Percentiles rank a stretch among this genome's conserved stretches.
phyloP scores from a whole-genome alignment of 2,888 invertebrate genomes.

The Caenorhabditis parvicauda region DNA sequence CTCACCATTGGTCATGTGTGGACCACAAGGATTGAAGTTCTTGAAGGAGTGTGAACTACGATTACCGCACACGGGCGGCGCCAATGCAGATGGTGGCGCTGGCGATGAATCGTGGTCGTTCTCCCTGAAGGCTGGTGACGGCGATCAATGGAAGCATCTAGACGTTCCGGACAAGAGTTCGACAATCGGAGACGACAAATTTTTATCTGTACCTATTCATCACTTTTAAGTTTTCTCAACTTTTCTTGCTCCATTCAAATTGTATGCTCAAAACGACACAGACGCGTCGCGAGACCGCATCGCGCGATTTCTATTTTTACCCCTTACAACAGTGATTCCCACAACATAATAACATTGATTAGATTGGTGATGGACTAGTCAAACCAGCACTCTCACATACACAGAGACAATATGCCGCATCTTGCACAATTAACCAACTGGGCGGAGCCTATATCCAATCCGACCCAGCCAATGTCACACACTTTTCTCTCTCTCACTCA shows the following conservation, averaged over 20 bases:
- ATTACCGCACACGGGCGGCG: constrained; percentile 73
- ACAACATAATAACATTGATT: too few species aligned
- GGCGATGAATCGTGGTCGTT: constrained; percentile 65
- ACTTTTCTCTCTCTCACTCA: too few species aligned
- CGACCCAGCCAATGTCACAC: too few species aligned
- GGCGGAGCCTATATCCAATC: too few species aligned
- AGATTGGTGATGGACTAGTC: too few species aligned
- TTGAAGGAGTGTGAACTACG: constrained; percentile 83
- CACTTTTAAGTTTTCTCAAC: constrained; percentile 27
- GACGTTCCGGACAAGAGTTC: constrained; percentile 34
- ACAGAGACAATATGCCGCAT: too few species aligned
- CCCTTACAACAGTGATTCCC: too few species aligned
- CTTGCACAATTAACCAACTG: too few species aligned
- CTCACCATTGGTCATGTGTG: constrained; percentile 92
- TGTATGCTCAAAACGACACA: too few species aligned
- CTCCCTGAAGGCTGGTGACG: constrained; percentile 65
- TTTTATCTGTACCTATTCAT: constrained; percentile 39
- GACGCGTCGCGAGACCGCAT: too few species aligned
- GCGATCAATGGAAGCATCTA: constrained; percentile 48
- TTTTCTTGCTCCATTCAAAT: neutral
- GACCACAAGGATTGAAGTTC: constrained; percentile 87
- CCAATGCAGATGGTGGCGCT: constrained; percentile 9
- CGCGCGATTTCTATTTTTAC: too few species aligned
- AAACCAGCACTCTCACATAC: too few species aligned
- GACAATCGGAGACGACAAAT: constrained; percentile 30